phyloP scores from a whole-genome alignment of 2,797 vertebrate species.

The Arctocebus calabarensis region DNA sequence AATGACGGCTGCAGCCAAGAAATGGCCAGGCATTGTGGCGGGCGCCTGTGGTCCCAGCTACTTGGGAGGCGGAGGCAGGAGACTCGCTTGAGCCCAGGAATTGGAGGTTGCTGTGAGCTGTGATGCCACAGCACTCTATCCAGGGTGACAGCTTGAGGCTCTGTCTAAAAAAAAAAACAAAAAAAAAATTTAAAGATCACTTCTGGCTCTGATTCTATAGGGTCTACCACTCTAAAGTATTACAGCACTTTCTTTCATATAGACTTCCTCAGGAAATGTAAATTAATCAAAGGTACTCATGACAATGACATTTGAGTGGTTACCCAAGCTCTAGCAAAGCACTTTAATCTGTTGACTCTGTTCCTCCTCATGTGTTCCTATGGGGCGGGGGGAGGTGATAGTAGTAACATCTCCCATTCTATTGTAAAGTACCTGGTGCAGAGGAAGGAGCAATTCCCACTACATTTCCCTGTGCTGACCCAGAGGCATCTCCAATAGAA shows the following conservation, averaged over 20 bases:
- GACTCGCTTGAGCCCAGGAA: no score
- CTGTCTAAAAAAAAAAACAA: no score
- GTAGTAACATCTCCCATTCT: background rate
- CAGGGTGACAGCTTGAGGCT: no score
- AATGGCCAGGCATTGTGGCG: no score
- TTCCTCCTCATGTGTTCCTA: background rate
- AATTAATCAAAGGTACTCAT: constrained; percentile 12
- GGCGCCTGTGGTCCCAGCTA: no score
- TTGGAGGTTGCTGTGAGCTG: no score
- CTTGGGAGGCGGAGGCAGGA: no score
- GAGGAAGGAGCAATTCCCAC: background rate
- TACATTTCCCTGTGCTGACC: no score
- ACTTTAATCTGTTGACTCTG: background rate
- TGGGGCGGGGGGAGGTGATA: background rate
- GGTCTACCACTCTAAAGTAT: background rate
- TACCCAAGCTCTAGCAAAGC: background rate
- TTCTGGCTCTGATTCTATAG: background rate
- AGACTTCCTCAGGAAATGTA: constrained; percentile 41
- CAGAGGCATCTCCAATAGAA: background rate
- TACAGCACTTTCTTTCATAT: background rate
- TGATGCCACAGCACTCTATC: no score
- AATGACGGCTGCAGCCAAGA: no score
- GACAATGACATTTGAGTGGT: background rate
- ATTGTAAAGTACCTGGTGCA: background rate
- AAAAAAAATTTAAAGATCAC: background rate